Evolutionary conservation across 2,113 vertebrate species (phyloP).

Genomic region (Ariopsis seemanni): DNA sequence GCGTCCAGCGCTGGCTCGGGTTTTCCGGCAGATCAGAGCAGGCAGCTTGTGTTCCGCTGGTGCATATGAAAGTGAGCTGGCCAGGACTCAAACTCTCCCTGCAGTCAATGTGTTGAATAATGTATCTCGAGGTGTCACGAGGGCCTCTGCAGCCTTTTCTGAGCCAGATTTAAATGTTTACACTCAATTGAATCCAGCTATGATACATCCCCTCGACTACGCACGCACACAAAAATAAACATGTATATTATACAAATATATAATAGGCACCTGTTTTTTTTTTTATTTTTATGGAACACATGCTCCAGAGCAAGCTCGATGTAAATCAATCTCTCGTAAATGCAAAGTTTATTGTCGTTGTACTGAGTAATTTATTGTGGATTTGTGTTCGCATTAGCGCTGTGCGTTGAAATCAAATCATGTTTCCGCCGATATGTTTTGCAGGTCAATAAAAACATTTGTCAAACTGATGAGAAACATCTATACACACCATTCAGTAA

Average conservation of each 20-base stretch:
- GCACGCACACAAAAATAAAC: conserved; percentile 39
- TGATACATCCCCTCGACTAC: conserved; percentile 43
- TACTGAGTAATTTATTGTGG: conserved; percentile 4
- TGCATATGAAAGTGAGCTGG: conserved; percentile 54
- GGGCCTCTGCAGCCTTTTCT: conserved; percentile 54
- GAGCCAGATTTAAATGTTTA: conserved; percentile 63
- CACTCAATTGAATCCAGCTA: conserved; percentile 53
- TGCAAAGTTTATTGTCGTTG: neutral
- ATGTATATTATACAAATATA: conserved; percentile 18
- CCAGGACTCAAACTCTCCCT: conserved; percentile 46
- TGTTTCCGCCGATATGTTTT: neutral
- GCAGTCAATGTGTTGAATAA: conserved; percentile 59
- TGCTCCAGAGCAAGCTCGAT: conserved; percentile 10
- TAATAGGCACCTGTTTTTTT: conserved; percentile 20
- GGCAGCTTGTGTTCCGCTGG: conserved; percentile 51
- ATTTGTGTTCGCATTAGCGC: neutral
- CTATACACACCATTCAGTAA: neutral
- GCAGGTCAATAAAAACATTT: neutral
- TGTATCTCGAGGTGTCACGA: conserved; percentile 60
- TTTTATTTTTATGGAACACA: conserved; percentile 19
- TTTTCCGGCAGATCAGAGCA: conserved; percentile 50
- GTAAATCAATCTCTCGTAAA: conserved; percentile 19
- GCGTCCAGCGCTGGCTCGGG: conserved; percentile 48
- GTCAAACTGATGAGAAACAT: neutral
- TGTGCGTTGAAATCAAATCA: conserved; percentile 8